phyloP scores from a whole-genome alignment of 2,888 invertebrate genomes.

The Plutella xylostella region DNA sequence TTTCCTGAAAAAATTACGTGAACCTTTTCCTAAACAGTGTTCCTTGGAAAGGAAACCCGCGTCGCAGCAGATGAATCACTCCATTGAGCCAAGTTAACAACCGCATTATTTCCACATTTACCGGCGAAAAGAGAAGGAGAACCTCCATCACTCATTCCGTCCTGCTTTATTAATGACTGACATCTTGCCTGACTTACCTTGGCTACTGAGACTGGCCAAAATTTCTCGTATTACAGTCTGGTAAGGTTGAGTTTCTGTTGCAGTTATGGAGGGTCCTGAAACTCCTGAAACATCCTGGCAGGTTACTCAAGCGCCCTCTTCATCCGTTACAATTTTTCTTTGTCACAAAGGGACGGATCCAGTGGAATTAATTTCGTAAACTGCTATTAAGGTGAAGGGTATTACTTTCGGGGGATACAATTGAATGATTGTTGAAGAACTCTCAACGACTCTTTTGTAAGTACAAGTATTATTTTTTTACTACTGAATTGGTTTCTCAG shows the following conservation, averaged over 20 bases:
- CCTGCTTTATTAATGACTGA: slow-evolving; percentile 52
- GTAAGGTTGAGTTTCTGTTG: background rate
- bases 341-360: slow-evolving; percentile 61
- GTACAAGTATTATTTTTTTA: background rate
- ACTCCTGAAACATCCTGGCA: background rate
- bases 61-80: slow-evolving; percentile 24
- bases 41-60: no score
- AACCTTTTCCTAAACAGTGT: no score
- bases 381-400: slow-evolving; percentile 9
- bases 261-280: background rate
- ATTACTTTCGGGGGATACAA: no score
- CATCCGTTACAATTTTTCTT: slow-evolving; percentile 64
- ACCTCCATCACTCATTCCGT: slow-evolving; percentile 45
- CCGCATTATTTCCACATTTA: slow-evolving; percentile 46
- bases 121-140: slow-evolving; percentile 25
- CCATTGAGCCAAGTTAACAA: slow-evolving; percentile 44
- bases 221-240: background rate
- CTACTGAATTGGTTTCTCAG: background rate
- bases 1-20: no score
- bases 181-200: slow-evolving; percentile 61
- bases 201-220: slow-evolving; percentile 13
- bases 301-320: slow-evolving; percentile 40
- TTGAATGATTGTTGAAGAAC: slow-evolving; percentile 10
- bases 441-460: background rate
- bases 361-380: slow-evolving; percentile 45